Evolutionary conservation across 2,113 vertebrate genomes (phyloP), one percentile per base, ranked within the genome.

Genomic region (Pelecanoides urinatrix): DNA sequence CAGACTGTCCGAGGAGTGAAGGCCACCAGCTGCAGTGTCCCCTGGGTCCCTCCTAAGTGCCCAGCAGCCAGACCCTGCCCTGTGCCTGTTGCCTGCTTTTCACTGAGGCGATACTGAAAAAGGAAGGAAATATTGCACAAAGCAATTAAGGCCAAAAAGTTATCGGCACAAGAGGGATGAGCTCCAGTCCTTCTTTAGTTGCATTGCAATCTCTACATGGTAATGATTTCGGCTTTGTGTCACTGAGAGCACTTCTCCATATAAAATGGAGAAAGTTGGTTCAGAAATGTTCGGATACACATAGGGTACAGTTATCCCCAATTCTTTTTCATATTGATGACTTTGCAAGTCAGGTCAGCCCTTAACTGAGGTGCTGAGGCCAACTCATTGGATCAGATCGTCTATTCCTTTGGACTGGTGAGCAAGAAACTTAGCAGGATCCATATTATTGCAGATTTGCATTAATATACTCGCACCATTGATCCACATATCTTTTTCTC

Each of bases 231-330:
- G 52, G 16, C 5, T 50, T 84, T n/a, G 18, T n/a, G 11, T 11
- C 38, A 55, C 42, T 68, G 36, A 70, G 49, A 80, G 5, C 13
- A 36, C 21, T 40, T 74, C 42, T 90, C 30, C 26, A 10, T 38
- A 38, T 22, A 36, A 90, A 75, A 75, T 17, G 8, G 6, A 25
- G 58, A 72, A 72, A 88, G 42, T 15, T 42, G 10, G 7, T 74
- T 61, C 20, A 72, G n/a, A 61, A 85, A 47, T 22, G 32, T 40
- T 82, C 0, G 1, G 38, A 13, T 74, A 45, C 13, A 34, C 5
- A 38, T 0, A 66, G 7, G 5, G 12, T 7, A 50, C 11, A 0
- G 0, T 30, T 79, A 23, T 45, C 9, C 6, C 23, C 7, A 27
- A 0, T 63, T 78, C 26, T 67, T 73, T 84, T 55, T 3, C 0